Evolutionary conservation across 2,113 vertebrate species (phyloP).

Genomic region (Himantopus leucocephalus): DNA sequence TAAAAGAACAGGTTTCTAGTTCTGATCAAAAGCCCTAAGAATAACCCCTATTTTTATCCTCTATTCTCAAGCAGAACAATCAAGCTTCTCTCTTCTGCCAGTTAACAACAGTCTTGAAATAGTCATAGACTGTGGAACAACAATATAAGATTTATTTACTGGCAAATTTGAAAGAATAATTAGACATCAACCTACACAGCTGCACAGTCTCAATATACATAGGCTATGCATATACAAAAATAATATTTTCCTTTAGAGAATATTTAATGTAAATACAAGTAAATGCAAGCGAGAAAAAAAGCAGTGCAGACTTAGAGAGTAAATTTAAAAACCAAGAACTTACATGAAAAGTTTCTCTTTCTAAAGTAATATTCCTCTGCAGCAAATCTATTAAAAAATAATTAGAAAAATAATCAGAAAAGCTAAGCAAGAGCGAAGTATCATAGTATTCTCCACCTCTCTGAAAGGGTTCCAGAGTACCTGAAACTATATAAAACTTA

Average conservation of each 20-base stretch:
- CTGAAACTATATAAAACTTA: background rate
- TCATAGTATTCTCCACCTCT: background rate
- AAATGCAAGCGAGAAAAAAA: background rate
- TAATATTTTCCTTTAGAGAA: background rate
- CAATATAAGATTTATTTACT: background rate
- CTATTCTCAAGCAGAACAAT: background rate
- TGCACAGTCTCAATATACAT: background rate
- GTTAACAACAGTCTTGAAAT: background rate
- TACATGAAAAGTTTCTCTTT: constrained; percentile 42
- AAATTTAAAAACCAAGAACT: constrained; percentile 1
- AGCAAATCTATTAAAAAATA: constrained; percentile 51
- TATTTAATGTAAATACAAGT: constrained; percentile 26
- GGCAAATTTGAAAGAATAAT: constrained; percentile 11
- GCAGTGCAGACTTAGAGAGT: background rate
- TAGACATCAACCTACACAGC: constrained; percentile 9
- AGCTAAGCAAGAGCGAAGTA: background rate
- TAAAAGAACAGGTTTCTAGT: background rate
- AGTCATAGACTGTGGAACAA: background rate
- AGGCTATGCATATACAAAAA: background rate
- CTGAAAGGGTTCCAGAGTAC: background rate
- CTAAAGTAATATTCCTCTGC: background rate
- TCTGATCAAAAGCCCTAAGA: background rate
- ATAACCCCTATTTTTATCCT: background rate
- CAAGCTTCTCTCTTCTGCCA: background rate
- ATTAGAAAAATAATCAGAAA: constrained; percentile 20